A percentile compares a stretch with the other conserved stretches of the same genome.
These are phyloP conservation scores for Sinotaia quadrata DNA, from an alignment of 2,888 invertebrate species.

Conservation along the genomic window DNA sequence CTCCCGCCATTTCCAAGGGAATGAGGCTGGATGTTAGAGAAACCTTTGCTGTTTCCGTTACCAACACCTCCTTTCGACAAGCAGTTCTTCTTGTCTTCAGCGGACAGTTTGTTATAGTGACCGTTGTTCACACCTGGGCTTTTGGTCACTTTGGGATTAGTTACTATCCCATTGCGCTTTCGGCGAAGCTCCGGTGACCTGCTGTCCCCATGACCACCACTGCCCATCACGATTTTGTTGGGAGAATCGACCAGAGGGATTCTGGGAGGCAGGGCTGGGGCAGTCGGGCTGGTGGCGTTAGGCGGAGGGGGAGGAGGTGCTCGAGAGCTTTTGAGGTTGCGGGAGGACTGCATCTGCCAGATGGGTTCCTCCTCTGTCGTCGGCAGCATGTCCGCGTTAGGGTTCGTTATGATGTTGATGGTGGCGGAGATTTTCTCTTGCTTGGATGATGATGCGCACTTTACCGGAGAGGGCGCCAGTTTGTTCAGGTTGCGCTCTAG, in stretches of 20 bases:
- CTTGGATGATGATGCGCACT: slow-evolving; percentile 50
- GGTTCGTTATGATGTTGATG: slow-evolving; percentile 65
- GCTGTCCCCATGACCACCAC: slow-evolving; percentile 39
- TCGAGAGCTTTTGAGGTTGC: slow-evolving; percentile 47
- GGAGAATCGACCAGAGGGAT: slow-evolving; percentile 39
- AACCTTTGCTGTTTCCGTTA: slow-evolving; percentile 15
- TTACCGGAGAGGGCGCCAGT: slow-evolving; percentile 49
- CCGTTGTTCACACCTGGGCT: slow-evolving; percentile 49
- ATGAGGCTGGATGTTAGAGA: slow-evolving; percentile 18
- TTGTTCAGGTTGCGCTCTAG: slow-evolving; percentile 48
- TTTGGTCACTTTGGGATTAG: slow-evolving; percentile 71
- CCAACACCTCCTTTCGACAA: not conserved
- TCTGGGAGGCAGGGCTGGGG: slow-evolving; percentile 23
- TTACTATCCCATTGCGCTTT: slow-evolving; percentile 71
- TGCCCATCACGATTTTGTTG: slow-evolving; percentile 43
- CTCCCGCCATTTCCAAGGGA: not conserved
- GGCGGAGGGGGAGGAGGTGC: slow-evolving; percentile 13
- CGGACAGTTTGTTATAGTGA: slow-evolving; percentile 47
- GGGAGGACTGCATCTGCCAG: slow-evolving; percentile 63
- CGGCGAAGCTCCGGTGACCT: slow-evolving; percentile 69
- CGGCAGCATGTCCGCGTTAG: slow-evolving; percentile 59
- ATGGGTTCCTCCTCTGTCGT: slow-evolving; percentile 65
- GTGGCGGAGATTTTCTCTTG: slow-evolving; percentile 59
- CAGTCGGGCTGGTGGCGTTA: slow-evolving; percentile 8
- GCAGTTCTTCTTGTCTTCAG: slow-evolving; percentile 36